phyloP scores from a whole-genome alignment of 2,113 vertebrate species.

The Cathartes aura region DNA sequence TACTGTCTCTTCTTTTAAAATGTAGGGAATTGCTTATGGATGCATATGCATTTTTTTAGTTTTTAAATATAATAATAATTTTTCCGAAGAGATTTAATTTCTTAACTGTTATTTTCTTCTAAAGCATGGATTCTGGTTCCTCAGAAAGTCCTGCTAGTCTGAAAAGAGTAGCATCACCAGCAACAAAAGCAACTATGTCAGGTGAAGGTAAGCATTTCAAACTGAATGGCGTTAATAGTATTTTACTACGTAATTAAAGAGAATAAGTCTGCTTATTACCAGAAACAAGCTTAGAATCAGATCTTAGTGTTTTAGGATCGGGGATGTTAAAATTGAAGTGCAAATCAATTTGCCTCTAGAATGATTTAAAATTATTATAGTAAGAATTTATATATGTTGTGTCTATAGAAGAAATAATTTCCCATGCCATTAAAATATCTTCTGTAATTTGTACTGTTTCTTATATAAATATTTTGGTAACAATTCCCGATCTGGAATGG shows the following conservation, averaged over 20 bases:
- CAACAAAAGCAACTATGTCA: conserved; percentile 81
- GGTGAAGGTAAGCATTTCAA: conserved; percentile 88
- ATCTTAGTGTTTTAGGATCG: neutral
- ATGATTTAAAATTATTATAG: neutral
- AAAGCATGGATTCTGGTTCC: conserved; percentile 88
- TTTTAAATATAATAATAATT: neutral
- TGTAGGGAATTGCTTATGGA: neutral
- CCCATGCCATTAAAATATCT: neutral
- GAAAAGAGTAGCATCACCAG: conserved; percentile 91
- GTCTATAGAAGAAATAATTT: neutral
- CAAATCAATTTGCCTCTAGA: neutral
- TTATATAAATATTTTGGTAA: neutral
- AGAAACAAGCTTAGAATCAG: neutral
- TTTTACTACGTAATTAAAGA: neutral
- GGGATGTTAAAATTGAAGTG: neutral
- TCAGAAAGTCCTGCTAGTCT: conserved; percentile 92
- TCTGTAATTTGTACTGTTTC: neutral
- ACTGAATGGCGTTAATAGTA: neutral
- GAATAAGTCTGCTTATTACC: neutral
- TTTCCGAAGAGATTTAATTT: neutral
- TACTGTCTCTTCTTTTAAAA: neutral
- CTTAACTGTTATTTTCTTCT: conserved; percentile 36
- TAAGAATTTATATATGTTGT: neutral
- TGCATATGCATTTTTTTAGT: neutral
- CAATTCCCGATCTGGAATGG: neutral